Percentiles rank a stretch among this genome's conserved stretches.
Evolutionary conservation across 1,140 invertebrate species (phyloP).

Genomic region (Brachionus manjavacas): DNA sequence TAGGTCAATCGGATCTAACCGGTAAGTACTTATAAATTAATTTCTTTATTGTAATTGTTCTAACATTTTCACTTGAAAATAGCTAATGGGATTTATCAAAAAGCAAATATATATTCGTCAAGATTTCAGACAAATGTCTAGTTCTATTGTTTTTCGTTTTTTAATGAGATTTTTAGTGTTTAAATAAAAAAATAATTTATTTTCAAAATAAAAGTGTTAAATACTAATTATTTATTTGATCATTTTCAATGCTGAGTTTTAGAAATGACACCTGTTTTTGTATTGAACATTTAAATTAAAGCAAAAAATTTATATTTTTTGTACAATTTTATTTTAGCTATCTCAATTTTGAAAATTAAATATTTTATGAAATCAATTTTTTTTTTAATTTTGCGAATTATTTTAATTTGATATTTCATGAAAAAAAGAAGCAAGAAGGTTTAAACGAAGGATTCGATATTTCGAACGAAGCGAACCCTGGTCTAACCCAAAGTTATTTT

Average conservation of each 20-base stretch:
- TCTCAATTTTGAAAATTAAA: neutral
- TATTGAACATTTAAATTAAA: neutral
- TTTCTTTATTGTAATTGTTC: neutral
- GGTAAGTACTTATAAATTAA: neutral
- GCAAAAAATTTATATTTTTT: no score
- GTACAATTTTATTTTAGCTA: neutral
- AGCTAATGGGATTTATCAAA: slow-evolving; percentile 23
- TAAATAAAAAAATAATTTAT: neutral
- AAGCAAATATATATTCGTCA: slow-evolving; percentile 29
- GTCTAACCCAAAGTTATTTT: no score
- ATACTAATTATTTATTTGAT: neutral
- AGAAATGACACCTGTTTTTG: neutral
- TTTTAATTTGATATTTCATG: no score
- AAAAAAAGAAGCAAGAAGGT: no score
- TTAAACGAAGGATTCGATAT: no score
- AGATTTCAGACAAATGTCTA: slow-evolving; percentile 35
- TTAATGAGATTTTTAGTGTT: neutral
- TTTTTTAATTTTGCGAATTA: no score
- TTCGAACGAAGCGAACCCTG: no score
- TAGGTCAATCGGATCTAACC: slow-evolving; percentile 21
- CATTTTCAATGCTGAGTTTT: neutral
- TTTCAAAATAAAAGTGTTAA: slow-evolving; percentile 27
- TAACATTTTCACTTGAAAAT: neutral
- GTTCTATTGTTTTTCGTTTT: neutral
- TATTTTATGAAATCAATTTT: neutral